A percentile compares a stretch with the other conserved stretches of the same genome.
Evolutionary conservation across 92 coral and sea anemone species (phyloP).

Genomic region (Epizoanthus fatuus): DNA sequence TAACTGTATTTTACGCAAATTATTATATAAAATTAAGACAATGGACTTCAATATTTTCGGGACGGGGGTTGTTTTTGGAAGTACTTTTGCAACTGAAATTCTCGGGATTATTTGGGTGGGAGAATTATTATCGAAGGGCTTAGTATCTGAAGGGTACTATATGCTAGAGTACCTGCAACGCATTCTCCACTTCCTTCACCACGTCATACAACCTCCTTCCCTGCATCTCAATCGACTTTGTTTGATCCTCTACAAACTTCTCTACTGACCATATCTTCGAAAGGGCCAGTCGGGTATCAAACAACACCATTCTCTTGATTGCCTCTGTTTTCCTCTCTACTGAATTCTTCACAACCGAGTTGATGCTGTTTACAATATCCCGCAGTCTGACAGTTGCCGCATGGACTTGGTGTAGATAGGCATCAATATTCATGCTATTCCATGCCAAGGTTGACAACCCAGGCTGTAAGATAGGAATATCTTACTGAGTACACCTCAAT

Average conservation of each 20-base stretch:
- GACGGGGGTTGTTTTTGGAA: too few species aligned
- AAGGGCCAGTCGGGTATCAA: constrained; percentile 90
- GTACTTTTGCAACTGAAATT: too few species aligned
- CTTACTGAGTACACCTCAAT: not conserved
- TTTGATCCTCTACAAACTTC: constrained; percentile 76
- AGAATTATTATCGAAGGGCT: too few species aligned
- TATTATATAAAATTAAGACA: too few species aligned
- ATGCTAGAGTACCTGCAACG: constrained; percentile 81
- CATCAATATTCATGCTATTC: constrained; percentile 99
- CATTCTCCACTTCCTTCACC: constrained; percentile 95
- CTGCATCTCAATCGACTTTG: constrained; percentile 72
- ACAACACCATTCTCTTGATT: constrained; percentile 81
- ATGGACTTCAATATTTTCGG: too few species aligned
- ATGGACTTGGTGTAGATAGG: constrained; percentile 97
- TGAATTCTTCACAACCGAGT: constrained; percentile 80
- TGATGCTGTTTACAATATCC: constrained; percentile 85
- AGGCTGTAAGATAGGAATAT: constrained; percentile 60
- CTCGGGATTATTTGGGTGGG: too few species aligned
- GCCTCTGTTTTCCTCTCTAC: constrained; percentile 81
- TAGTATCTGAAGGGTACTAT: too few species aligned
- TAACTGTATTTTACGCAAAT: too few species aligned
- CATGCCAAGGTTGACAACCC: constrained; percentile 95
- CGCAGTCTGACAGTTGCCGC: constrained; percentile 88
- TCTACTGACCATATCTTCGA: constrained; percentile 88
- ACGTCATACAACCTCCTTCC: constrained; percentile 79